phyloP scores from a whole-genome alignment of 64 coral and sea anemone genomes.

The Montipora capricornis region DNA sequence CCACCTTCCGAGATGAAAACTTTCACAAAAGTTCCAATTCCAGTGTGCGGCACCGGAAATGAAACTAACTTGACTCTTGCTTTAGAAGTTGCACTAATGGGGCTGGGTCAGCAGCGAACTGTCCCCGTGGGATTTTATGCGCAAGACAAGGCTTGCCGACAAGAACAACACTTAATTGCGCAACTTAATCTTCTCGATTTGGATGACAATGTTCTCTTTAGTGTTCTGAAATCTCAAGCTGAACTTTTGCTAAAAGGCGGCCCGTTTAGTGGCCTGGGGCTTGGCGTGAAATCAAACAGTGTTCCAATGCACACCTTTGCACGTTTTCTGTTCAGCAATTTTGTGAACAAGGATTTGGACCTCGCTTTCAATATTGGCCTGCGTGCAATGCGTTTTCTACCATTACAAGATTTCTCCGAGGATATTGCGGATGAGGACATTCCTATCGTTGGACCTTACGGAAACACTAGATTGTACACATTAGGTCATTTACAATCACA shows the following conservation, averaged over 20 bases:
- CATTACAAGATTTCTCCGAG: conserved; percentile 57
- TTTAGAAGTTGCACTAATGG: conserved; percentile 89
- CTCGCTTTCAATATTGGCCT: conserved; percentile 94
- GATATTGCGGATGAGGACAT: conserved; percentile 64
- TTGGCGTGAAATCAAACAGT: conserved; percentile 82
- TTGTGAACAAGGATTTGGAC: conserved; percentile 75
- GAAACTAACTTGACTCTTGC: conserved; percentile 88
- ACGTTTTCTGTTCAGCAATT: conserved; percentile 86
- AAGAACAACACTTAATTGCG: conserved; percentile 97
- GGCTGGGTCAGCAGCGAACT: conserved; percentile 88
- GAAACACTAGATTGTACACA: conserved; percentile 79
- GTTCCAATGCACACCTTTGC: conserved; percentile 98
- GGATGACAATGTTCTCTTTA: conserved; percentile 56
- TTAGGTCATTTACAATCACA: conserved; percentile 96
- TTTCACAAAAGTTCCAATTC: conserved; percentile 45
- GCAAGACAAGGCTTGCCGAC: conserved; percentile 92
- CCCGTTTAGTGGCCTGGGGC: conserved; percentile 87
- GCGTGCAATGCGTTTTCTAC: conserved; percentile 88
- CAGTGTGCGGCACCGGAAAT: conserved; percentile 40
- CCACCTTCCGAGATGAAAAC: conserved; percentile 31
- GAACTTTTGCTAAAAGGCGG: conserved; percentile 78
- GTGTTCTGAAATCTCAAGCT: conserved; percentile 75
- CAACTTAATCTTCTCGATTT: conserved; percentile 91
- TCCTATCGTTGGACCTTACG: conserved; percentile 52
- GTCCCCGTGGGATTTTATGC: conserved; percentile 94